Base-by-base conservation (phyloP, 2,797 vertebrate species). In the Novumbra hubbsi region DNA sequence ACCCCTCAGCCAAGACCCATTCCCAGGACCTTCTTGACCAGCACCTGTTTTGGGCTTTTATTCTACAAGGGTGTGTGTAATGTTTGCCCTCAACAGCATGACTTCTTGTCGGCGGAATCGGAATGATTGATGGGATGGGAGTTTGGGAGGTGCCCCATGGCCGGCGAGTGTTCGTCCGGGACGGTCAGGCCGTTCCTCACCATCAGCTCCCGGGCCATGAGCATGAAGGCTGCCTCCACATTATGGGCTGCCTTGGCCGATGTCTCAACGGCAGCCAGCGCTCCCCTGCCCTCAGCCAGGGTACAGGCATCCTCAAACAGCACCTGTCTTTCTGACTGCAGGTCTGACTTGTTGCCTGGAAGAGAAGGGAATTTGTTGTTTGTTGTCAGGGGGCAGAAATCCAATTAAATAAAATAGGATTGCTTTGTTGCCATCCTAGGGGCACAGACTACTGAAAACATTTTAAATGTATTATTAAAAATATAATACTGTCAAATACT, bases 201-300 rank as follows among this genome's bases (percentile, higher is more conserved):
- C 72, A 99, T 92, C 64, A 99, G 91, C 91, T 98, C 97, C 55
- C 92, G 93, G 11, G 97, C 96, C 96, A 99, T 97, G 69, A 99
- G 89, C 1, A 73, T 62, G 67, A 99, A 99, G 65, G 97, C 96
- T 3, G 96, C 94, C 0, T 98, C 95, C 38, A 99, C 91, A 71
- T 99, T 98, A 84, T 93, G 93, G n/a, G 95, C 93, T 80, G 97
- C 95, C 82, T 98, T 97, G 73, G 97, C 98, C 0, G 97, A 99
- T 0, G 97, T 99, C 86, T 99, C 98, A 83, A 99, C 72, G 9
- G 96, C 96, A 0, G 97, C 96, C 14, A 98, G 88, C 52, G 96
- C 91, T 9, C 92, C 83, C 0, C 94, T 85, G 72, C 96, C 95
- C 87, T 98, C 96, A 0, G 96, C 96, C 82, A 98, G 82, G 0